Evolutionary conservation across 2,888 invertebrate species (phyloP).

Genomic region (Synanthedon formicaeformis): DNA sequence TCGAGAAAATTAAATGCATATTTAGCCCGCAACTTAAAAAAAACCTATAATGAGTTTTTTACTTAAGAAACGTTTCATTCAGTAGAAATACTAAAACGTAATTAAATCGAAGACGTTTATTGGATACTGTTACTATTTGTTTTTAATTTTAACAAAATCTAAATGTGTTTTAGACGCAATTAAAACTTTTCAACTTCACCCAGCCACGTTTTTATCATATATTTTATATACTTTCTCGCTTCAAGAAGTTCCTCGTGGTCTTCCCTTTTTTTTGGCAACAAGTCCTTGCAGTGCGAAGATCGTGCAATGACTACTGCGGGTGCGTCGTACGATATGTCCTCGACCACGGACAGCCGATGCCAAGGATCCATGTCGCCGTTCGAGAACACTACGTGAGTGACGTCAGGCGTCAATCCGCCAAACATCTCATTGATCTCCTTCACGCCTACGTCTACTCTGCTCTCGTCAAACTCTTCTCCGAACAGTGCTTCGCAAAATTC

Average conservation of each 20-base stretch:
- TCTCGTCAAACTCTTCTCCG: constrained; percentile 42
- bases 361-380: constrained; percentile 74
- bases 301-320: constrained; percentile 41
- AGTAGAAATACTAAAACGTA: no score
- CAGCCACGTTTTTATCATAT: constrained; percentile 50
- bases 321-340: constrained; percentile 46
- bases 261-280: constrained; percentile 27
- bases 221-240: constrained; percentile 37
- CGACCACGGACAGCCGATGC: constrained; percentile 61
- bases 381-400: constrained; percentile 67
- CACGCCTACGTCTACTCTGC: constrained; percentile 41
- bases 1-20: no score
- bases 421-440: constrained; percentile 57
- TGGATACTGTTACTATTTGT: no score
- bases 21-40: no score
- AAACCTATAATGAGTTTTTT: no score
- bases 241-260: constrained; percentile 46
- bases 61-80: no score
- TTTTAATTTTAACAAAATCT: no score
- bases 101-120: no score
- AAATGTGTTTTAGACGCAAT: no score
- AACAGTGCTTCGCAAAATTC: constrained; percentile 48
- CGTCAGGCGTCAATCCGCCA: constrained; percentile 54
- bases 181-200: constrained; percentile 8
- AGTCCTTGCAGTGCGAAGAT: constrained; percentile 43